phyloP scores from a whole-genome alignment of 2,888 invertebrate species.

The Drosophila testacea region DNA sequence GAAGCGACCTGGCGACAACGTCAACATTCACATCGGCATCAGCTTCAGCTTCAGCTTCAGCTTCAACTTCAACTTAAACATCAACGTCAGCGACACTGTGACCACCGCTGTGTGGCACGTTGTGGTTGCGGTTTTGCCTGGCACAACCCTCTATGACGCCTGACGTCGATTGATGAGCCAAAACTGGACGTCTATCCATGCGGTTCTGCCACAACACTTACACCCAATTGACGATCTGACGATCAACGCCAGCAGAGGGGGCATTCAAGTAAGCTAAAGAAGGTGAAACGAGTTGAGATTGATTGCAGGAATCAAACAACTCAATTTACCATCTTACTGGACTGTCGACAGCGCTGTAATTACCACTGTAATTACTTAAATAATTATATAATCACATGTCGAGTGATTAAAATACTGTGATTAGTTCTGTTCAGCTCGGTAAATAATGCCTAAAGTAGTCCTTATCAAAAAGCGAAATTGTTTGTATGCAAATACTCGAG shows the following conservation, averaged over 20 bases:
- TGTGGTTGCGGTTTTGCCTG: constrained; percentile 34
- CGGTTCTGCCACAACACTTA: constrained; percentile 60
- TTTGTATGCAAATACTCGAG: too few species aligned
- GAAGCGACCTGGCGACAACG: constrained; percentile 50
- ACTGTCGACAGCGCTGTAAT: background rate
- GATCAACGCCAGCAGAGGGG: constrained; percentile 22
- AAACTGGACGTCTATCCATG: constrained; percentile 46
- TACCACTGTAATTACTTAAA: background rate
- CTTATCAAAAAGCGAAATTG: too few species aligned
- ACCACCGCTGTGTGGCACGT: constrained; percentile 40
- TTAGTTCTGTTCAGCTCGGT: background rate
- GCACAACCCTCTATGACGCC: constrained; percentile 43
- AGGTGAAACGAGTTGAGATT: constrained; percentile 16
- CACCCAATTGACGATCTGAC: constrained; percentile 34
- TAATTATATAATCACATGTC: background rate
- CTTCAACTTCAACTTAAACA: constrained; percentile 4
- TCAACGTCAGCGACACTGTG: constrained; percentile 32
- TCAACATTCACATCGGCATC: constrained; percentile 3
- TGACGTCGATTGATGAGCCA: constrained; percentile 71
- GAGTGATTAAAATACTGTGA: background rate
- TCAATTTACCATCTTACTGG: constrained; percentile 13
- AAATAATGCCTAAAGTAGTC: background rate
- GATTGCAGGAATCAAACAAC: constrained; percentile 7
- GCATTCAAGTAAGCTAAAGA: constrained; percentile 31
- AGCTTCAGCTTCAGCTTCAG: background rate